These are phyloP conservation scores for Laticauda colubrina DNA, from an alignment of 2,113 vertebrate species.

Conservation along the genomic window DNA sequence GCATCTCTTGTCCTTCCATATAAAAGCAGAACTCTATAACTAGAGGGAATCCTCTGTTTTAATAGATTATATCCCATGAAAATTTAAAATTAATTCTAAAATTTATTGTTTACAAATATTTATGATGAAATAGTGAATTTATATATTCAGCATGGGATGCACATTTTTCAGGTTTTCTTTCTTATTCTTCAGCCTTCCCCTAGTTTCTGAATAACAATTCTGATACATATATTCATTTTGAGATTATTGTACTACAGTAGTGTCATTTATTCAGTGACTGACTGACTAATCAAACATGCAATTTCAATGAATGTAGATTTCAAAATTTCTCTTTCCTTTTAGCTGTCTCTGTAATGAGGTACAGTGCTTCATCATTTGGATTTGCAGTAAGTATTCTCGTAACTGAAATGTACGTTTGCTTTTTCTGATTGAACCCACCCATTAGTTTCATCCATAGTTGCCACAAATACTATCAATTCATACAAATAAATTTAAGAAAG, in stretches of 20 bases:
- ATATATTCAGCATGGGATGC: background rate
- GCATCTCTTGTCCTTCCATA: background rate
- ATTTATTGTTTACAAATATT: background rate
- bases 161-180: background rate
- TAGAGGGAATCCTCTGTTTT: background rate
- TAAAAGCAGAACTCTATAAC: background rate
- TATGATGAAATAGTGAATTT: background rate
- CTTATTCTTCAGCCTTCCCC: background rate
- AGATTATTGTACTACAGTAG: background rate
- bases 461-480: background rate
- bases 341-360: slow-evolving; percentile 98
- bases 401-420: background rate
- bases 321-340: slow-evolving; percentile 60
- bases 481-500: background rate
- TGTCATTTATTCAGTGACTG: background rate
- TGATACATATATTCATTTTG: background rate
- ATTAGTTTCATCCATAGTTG: background rate
- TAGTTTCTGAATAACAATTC: background rate
- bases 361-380: slow-evolving; percentile 97
- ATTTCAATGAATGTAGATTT: slow-evolving; percentile 43
- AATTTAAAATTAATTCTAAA: background rate
- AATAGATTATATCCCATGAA: background rate
- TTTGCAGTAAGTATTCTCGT: slow-evolving; percentile 90
- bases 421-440: background rate
- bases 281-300: background rate